phyloP scores from a whole-genome alignment of 2,797 vertebrate species.

The Molothrus ater region DNA sequence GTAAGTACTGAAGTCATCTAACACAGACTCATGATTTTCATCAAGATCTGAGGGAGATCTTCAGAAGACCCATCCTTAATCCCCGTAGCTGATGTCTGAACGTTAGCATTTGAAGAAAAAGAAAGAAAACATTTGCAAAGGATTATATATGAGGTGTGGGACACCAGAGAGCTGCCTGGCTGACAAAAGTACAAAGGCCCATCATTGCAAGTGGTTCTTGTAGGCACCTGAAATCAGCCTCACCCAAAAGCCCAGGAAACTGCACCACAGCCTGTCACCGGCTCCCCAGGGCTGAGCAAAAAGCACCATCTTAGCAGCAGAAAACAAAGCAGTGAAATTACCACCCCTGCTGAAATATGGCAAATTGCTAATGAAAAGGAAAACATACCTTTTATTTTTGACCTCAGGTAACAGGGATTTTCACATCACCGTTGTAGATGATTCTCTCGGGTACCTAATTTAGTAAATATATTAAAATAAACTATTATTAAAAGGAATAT shows the following conservation, averaged over 20 bases:
- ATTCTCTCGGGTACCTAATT: constrained; percentile 85
- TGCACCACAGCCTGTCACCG: background rate
- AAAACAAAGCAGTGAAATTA: background rate
- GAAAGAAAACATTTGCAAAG: constrained; percentile 50
- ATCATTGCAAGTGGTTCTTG: background rate
- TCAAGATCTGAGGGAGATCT: constrained; percentile 41
- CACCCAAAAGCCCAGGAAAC: background rate
- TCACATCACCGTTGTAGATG: constrained; percentile 85
- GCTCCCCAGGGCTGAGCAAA: background rate
- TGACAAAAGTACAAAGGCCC: constrained; percentile 29
- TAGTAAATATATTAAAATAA: constrained; percentile 82
- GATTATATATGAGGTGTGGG: constrained; percentile 32
- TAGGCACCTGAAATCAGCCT: constrained; percentile 9
- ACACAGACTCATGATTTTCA: constrained; percentile 26
- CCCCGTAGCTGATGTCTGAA: constrained; percentile 16
- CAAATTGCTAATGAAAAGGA: constrained; percentile 56
- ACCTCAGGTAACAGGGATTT: constrained; percentile 76
- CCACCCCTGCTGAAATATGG: constrained; percentile 17
- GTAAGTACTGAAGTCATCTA: constrained; percentile 1
- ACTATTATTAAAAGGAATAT: constrained; percentile 73
- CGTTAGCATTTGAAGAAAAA: constrained; percentile 28
- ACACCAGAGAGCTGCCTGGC: constrained; percentile 11
- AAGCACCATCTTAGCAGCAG: background rate
- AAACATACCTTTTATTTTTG: constrained; percentile 75
- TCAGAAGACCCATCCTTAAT: constrained; percentile 47